Evolutionary conservation across 2,797 vertebrate genomes (phyloP), one percentile per base, ranked within the genome.

Genomic region (Aeoliscus strigatus): DNA sequence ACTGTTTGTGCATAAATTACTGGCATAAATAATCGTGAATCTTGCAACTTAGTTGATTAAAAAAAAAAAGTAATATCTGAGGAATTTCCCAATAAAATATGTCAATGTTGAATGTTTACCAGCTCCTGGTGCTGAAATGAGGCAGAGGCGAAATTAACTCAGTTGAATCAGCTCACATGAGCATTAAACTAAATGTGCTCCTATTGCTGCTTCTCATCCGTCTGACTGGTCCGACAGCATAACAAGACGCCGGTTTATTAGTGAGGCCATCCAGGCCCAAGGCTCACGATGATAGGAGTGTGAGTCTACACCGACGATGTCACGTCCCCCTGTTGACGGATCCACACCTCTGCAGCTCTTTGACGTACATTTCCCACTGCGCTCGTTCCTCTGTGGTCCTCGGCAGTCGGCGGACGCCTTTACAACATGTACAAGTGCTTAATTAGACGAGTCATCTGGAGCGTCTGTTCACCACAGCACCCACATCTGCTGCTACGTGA

Each of bases 201-300:
- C 58, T 40, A 26, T 87, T 88, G 87, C 85, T 72, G 81, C 84
- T 75, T 89, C 88, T 85, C 87, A 89, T 91, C 83, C 90, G 89
- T 93, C 88, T 87, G 89, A 94, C 87, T 83, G 90, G 94, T 93
- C 89, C 91, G 93, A 91, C 93, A 96, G 91, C 83, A 73, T 89
- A 87, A 80, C 89, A 93, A 83, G 81, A 89, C 87, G 88, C 81
- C 87, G 87, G 89, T 91, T 93, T 94, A 96, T 97, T 97, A 97
- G 94, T 86, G 86, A 90, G 89, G 92, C 87, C 88, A 85, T 84
- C 90, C 80, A 90, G 89, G 82, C 91, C 89, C 91, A 87, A 89
- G 90, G 90, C 89, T 89, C 83, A 73, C 83, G 77, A 89, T 84
- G 83, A 87, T 81, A 84, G 85, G 86, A 80, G 87, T 92, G 92